Evolutionary conservation across 2,113 vertebrate genomes (phyloP).

Genomic region (Osmerus eperlanus): DNA sequence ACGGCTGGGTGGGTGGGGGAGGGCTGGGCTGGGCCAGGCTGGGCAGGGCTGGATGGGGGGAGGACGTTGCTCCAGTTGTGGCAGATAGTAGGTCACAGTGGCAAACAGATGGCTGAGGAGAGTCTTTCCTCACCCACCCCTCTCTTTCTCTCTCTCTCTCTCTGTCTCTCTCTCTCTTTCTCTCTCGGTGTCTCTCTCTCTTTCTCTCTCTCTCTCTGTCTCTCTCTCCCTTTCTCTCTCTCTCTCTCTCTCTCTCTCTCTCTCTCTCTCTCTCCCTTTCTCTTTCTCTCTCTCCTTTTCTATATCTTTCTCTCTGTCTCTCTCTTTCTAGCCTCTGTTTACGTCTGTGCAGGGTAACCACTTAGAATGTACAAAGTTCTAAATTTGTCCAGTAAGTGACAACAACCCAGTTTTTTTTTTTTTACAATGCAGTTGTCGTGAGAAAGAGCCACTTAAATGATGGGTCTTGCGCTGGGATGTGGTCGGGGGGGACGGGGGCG

Average conservation of each 20-base stretch:
- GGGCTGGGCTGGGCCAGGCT: conserved; percentile 20
- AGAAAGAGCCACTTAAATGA: background rate
- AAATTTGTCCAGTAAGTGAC: conserved; percentile 37
- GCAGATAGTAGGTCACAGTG: conserved; percentile 74
- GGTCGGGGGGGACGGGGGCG: conserved; percentile 3
- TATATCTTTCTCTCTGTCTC: background rate
- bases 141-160: conserved; percentile 4
- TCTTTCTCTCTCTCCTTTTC: conserved; percentile 13
- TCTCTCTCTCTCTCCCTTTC: conserved; percentile 18
- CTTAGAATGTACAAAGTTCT: conserved; percentile 29
- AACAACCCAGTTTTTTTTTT: conserved; percentile 11
- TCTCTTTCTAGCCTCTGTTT: background rate
- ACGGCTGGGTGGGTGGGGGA: conserved; percentile 26
- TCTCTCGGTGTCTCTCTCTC: background rate
- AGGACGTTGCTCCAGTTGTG: conserved; percentile 68
- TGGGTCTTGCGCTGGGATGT: conserved; percentile 14
- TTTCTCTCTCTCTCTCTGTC: conserved; percentile 13
- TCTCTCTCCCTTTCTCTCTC: too few relatives aligned
- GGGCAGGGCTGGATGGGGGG: conserved; percentile 14
- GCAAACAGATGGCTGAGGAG: conserved; percentile 72
- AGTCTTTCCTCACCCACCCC: conserved; percentile 21
- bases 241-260: conserved; percentile 20
- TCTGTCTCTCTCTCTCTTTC: too few relatives aligned
- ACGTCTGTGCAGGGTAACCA: conserved; percentile 22
- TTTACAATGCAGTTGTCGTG: conserved; percentile 25